Conservation (phyloP, 2,888 invertebrate genomes). For the Hydraecia micacea region DNA sequence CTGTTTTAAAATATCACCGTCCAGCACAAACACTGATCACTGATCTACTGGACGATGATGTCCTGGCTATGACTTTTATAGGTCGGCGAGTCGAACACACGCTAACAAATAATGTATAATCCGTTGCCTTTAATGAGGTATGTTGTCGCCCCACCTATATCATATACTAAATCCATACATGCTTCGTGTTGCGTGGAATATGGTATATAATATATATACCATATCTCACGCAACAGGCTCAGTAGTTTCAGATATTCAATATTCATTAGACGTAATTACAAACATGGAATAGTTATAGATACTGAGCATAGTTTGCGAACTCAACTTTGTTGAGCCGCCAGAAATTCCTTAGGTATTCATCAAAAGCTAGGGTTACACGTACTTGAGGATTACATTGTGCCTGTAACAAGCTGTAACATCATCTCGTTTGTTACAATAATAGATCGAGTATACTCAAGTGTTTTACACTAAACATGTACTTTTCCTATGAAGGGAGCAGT, state of each 20-base stretch:
- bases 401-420: constrained; percentile 13
- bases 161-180: too few species aligned
- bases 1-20: constrained; percentile 74
- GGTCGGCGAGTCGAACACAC: constrained; percentile 78
- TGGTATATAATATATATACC: too few species aligned
- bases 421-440: constrained; percentile 17
- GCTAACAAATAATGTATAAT: constrained; percentile 59
- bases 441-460: not conserved
- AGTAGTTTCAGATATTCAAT: constrained; percentile 77
- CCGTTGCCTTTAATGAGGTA: constrained; percentile 60
- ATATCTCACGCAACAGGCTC: constrained; percentile 61
- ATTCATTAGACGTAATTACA: constrained; percentile 78
- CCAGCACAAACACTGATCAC: constrained; percentile 80
- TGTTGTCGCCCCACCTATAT: constrained; percentile 75
- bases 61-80: constrained; percentile 86
- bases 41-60: constrained; percentile 77
- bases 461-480: constrained; percentile 1
- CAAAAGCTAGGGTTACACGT: constrained; percentile 52
- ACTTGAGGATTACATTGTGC: constrained; percentile 24
- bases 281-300: constrained; percentile 72
- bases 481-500: constrained; percentile 2
- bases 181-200: too few species aligned
- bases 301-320: constrained; percentile 75
- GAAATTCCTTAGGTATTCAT: constrained; percentile 69
- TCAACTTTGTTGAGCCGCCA: constrained; percentile 65